Percentiles rank a stretch among this genome's conserved stretches.
phyloP scores from a whole-genome alignment of 2,888 invertebrate genomes.

The Litoditis marina region DNA sequence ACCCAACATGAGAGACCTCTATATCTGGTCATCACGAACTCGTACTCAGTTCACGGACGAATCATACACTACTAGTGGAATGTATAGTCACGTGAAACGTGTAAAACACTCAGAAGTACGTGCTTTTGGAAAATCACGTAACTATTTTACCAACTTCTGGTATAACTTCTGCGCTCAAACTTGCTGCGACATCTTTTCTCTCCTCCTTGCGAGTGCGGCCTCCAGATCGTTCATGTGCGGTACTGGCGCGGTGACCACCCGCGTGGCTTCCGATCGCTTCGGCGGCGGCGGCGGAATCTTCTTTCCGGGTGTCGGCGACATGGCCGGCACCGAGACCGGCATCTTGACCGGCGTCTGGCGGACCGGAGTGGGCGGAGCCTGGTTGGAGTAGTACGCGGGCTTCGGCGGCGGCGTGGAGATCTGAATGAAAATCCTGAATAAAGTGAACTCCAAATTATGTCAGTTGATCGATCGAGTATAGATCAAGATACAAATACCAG shows the following conservation, averaged over 20 bases:
- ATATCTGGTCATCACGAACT: no score
- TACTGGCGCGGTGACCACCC: constrained; percentile 24
- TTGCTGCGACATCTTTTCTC: constrained; percentile 26
- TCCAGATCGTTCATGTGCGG: constrained; percentile 40
- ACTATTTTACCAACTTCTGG: no score
- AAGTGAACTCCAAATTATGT: no score
- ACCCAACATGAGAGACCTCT: no score
- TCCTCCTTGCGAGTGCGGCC: constrained; percentile 41
- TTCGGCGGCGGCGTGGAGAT: constrained; percentile 12
- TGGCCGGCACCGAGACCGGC: not conserved
- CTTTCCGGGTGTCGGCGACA: constrained; percentile 29
- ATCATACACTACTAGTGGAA: no score
- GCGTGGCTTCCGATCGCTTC: constrained; percentile 52
- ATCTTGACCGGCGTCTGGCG: constrained; percentile 1
- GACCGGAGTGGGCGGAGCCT: constrained; percentile 9
- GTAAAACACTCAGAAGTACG: not conserved
- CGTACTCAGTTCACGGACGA: no score
- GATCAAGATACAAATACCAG: no score
- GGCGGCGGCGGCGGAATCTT: constrained; percentile 56
- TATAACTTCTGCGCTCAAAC: no score
- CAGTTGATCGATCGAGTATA: not conserved
- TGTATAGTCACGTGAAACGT: not conserved
- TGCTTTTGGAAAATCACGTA: no score
- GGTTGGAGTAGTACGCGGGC: constrained; percentile 6
- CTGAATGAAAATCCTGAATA: no score